Evolutionary conservation across 92 coral and sea anemone species (phyloP), one percentile per base, ranked within the genome.

Genomic region (Parazoanthus swiftii): DNA sequence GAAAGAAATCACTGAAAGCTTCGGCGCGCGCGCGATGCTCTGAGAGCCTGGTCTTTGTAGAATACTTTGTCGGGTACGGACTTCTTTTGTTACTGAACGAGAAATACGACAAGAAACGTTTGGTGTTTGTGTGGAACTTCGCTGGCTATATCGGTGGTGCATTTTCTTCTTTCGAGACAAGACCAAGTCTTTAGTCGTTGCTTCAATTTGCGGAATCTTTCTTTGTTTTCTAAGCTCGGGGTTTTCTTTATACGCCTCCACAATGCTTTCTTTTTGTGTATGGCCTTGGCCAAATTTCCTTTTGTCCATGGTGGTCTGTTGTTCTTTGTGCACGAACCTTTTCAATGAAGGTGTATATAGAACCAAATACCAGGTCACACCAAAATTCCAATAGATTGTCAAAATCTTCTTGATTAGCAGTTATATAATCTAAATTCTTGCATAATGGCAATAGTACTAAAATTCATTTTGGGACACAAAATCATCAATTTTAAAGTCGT

Each of bases 21-120:
- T 78, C 85, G 77, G 85, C 85, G 48, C 85, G 85, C 79, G 85
- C 85, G 15, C 89, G 50, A 79, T 86, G 77, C 35, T 76, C 42
- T 38, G 79, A 21, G 46, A 42, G 54, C 13, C 33, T 3, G 56
- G 48, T 0, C 58, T n/a, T 70, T 8, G 51, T 77, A 77, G 58
- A 37, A 43, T 13, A 77, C 81, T 77, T 77, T 39, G 56, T 77
- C 37, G 23, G 81, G 81, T 7, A 77, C 51, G 23, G 51, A 46
- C 20, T 42, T 18, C 51, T 23, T 77, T 77, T 77, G 81, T 77
- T 77, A 43, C 51, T 77, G 26, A 42, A 77, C 37, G 81, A 44
- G 26, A 14, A 77, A 43, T 38, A 43, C 14, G 33, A 77, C 81
- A 58, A 77, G 26, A 77, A 77, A 77, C 54, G 58, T 44, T 77